Evolutionary conservation across 2,888 invertebrate species (phyloP).

Genomic region (Schizotus pectinicornis): DNA sequence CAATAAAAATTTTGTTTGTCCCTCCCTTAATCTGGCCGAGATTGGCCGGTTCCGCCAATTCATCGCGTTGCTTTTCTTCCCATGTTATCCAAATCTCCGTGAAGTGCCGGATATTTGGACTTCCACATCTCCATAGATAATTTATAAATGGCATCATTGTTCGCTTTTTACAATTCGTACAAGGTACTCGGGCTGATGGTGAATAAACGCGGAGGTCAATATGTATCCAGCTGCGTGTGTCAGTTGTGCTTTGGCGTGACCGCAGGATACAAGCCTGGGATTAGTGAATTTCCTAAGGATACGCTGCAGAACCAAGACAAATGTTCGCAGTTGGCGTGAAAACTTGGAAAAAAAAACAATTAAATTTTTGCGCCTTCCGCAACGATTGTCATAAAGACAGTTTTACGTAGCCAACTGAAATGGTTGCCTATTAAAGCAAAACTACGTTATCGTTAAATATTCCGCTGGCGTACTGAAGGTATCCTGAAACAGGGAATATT

Average conservation of each 20-base stretch:
- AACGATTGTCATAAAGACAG: background rate
- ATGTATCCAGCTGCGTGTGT: slow-evolving; percentile 31
- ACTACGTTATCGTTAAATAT: slow-evolving; percentile 10
- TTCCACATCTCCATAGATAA: slow-evolving; percentile 44
- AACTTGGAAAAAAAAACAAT: slow-evolving; percentile 2
- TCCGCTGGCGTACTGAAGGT: slow-evolving; percentile 10
- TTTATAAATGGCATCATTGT: slow-evolving; percentile 39
- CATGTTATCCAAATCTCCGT: slow-evolving; percentile 36
- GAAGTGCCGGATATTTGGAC: slow-evolving; percentile 41
- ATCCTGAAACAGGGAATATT: slow-evolving; percentile 30
- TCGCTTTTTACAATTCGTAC: slow-evolving; percentile 31
- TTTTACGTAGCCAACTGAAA: background rate
- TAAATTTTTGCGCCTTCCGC: background rate
- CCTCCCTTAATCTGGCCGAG: too few species aligned
- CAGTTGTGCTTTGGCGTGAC: slow-evolving; percentile 32
- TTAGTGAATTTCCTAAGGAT: slow-evolving; percentile 30
- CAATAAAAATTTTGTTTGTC: too few species aligned
- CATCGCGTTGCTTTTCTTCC: background rate
- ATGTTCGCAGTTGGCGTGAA: background rate
- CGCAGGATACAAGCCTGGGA: slow-evolving; percentile 37
- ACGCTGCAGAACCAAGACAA: background rate
- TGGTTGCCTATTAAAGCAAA: background rate
- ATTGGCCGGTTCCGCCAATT: too few species aligned
- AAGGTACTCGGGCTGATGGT: slow-evolving; percentile 9
- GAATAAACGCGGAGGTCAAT: slow-evolving; percentile 27